These are phyloP conservation scores for Maniola jurtina DNA, from an alignment of 1,140 invertebrate genomes.

Conservation along the genomic window DNA sequence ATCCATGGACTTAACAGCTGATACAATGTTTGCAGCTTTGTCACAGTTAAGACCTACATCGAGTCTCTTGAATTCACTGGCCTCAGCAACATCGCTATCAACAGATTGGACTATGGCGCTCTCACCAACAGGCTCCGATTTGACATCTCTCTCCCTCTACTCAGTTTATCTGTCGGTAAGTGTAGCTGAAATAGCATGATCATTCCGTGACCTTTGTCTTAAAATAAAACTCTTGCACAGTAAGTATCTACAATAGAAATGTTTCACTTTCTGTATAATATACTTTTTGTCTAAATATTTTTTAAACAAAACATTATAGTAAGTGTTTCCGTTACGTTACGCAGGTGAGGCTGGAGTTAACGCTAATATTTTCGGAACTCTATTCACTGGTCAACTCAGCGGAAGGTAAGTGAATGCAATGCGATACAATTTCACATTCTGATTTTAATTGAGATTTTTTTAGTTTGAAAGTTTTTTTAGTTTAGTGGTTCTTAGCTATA, in stretches of 20 bases:
- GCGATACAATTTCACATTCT: too few relatives aligned
- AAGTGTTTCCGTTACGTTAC: conserved; percentile 10
- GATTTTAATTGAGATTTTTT: too few relatives aligned
- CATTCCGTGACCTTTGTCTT: too few relatives aligned
- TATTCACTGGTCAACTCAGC: conserved; percentile 17
- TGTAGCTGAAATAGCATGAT: background rate
- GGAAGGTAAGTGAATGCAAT: conserved; percentile 32
- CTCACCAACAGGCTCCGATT: conserved; percentile 41
- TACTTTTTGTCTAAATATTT: background rate
- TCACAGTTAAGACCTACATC: conserved; percentile 25
- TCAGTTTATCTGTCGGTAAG: conserved; percentile 44
- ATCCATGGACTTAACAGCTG: too few relatives aligned
- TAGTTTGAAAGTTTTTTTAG: too few relatives aligned
- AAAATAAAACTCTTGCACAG: too few relatives aligned
- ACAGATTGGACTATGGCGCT: conserved; percentile 35
- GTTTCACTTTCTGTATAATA: too few relatives aligned
- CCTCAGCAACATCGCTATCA: conserved; percentile 49
- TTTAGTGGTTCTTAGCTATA: too few relatives aligned
- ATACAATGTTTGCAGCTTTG: conserved; percentile 33
- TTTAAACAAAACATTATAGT: background rate
- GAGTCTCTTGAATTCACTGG: conserved; percentile 39
- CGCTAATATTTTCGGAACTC: conserved; percentile 26
- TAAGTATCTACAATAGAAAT: too few relatives aligned
- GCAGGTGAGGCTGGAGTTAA: conserved; percentile 30
- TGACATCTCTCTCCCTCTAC: conserved; percentile 41